Evolutionary conservation across 2,797 vertebrate genomes (phyloP), one percentile per base, ranked within the genome.

Genomic region (Orestias chungarensis): DNA sequence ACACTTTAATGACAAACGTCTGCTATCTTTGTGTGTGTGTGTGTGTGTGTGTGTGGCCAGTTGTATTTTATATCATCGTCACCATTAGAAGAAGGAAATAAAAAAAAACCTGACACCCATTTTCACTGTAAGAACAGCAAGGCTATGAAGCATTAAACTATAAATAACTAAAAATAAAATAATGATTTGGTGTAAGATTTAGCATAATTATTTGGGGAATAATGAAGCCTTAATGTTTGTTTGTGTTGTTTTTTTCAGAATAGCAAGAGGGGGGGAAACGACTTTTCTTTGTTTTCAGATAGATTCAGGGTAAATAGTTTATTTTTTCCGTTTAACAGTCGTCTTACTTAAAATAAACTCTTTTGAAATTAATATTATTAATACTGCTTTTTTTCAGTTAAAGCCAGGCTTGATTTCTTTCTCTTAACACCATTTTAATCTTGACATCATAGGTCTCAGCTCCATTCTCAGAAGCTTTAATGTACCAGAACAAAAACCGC

Each of bases 381-480:
- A 74, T 69, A 80, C 61, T 18, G 92, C 91, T 92, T 96, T 89
- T 96, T 89, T 91, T 69, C 80, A 89, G 86, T 82, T 89, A 70
- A 86, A 87, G 86, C 89, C 90, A 93, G 90, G 82, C 75, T 67
- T 75, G 54, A 62, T 68, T 80, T 79, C 55, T 88, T 80, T 90
- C 89, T 91, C 76, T 88, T 92, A 91, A 93, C 88, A 89, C 84
- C 80, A 87, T 90, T 90, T 76, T 93, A 85, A 88, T 91, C 79
- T 88, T 40, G 43, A 57, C 75, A 79, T 83, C 75, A 82, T 87
- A 73, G 79, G 86, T 92, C 93, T 85, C 74, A 79, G 86, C 89
- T 81, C 89, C 92, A 91, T 90, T 92, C 87, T 94, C 91, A 91
- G 84, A 94, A 96, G 96, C 96, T 97, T 96, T 96, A 96, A 95